Base-by-base conservation (phyloP, 2,113 vertebrate genomes). In the Arizona elegans region DNA sequence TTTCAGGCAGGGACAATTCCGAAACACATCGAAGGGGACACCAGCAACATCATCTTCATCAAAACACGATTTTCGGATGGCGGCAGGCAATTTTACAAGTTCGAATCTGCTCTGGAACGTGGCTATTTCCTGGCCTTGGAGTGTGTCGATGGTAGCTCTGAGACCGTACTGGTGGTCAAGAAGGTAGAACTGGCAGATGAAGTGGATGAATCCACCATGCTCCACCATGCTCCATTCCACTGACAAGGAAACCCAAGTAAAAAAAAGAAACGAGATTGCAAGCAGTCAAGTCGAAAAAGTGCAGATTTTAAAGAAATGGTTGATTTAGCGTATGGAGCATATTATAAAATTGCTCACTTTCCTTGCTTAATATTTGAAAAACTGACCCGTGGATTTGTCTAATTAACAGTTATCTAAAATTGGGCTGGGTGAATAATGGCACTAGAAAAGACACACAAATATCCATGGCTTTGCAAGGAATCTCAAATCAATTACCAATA, bases 91-190 rank as follows among this genome's bases (percentile, higher is more conserved):
- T 96, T 96, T 3, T 97, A 96, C 26, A 96, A 95, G 7, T 98
- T 98, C 94, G 98, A 98, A 50, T 97, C 96, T 86, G 97, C 98
- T 0, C 91, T 97, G 65, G 96, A 97, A 55, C 8, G 8, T 92
- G 97, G 96, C 8, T 95, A 97, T 95, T 98, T 97, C 94, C 89
- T 98, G 93, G 98, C 97, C 92, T 97, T 97, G 96, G 21, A 97
- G 92, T 87, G 95, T 33, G 96, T 96, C 52, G 91, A 92, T 24
- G 38, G 92, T 0, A 24, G 93, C 0, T 70, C 0, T n/a, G 81
- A 90, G 88, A 97, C 94, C 75, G 97, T 95, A 95, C 94, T 98
- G 53, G 95, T 93, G 91, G 95, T 98, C 24, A 97, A 97, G 90
- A 98, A 96, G 93, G 1, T 94, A 29, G n/a, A 93, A 0, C 85